Evolutionary conservation across 2,888 invertebrate genomes (phyloP).

Genomic region (Plusia festucae): DNA sequence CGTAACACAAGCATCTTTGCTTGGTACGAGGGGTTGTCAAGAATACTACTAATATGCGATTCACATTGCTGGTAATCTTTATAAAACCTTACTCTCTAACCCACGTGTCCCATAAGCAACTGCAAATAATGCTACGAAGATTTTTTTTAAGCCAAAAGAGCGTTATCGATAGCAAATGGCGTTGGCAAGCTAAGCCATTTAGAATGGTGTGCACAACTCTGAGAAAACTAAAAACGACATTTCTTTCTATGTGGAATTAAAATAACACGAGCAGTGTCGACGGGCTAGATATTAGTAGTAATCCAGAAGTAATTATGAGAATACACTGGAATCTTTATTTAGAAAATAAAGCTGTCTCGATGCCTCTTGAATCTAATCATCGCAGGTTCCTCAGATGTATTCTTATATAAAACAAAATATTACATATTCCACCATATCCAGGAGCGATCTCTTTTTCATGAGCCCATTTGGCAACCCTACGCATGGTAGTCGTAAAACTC

Average conservation of each 20-base stretch:
- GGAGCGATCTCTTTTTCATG: constrained; percentile 77
- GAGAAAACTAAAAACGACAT: neutral
- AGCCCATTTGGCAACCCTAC: constrained; percentile 78
- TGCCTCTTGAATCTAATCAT: constrained; percentile 59
- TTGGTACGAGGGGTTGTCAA: too few species aligned
- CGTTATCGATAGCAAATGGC: neutral
- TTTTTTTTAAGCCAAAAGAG: neutral
- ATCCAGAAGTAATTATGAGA: neutral
- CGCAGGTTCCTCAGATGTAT: constrained; percentile 57
- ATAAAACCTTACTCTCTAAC: too few species aligned
- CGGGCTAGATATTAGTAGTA: too few species aligned
- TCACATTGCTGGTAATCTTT: too few species aligned
- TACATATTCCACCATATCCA: constrained; percentile 72
- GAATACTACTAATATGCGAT: too few species aligned
- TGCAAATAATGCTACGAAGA: neutral
- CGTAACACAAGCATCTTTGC: too few species aligned
- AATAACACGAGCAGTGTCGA: too few species aligned
- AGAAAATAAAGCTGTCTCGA: constrained; percentile 29
- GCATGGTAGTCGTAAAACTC: constrained; percentile 71
- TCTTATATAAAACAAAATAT: constrained; percentile 69
- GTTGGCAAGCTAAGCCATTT: neutral
- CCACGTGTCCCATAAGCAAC: neutral
- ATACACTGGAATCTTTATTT: constrained; percentile 4
- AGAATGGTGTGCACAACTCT: neutral
- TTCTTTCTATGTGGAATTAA: neutral